Evolutionary conservation across 30 jellyfish, hydroid and myxozoan genomes (phyloP), one percentile per base, ranked within the genome.

Genomic region (Nemopilema nomurai): DNA sequence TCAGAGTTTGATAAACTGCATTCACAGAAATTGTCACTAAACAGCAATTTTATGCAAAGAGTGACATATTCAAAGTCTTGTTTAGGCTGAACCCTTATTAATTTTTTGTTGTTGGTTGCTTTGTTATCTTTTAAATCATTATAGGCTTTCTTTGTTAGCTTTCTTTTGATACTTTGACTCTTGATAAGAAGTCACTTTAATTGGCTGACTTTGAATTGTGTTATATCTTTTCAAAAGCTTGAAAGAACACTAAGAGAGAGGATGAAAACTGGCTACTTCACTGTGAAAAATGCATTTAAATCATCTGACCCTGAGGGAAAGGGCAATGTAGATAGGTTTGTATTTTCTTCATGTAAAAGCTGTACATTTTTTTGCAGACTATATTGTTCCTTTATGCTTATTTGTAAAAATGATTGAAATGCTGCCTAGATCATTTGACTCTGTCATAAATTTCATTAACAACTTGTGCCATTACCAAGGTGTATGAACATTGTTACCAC

Each of bases 241-340:
- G 95, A 83, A 31, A 69, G 87, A 24, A 51, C 19, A 20, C 71
- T 90, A 26, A 62, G 85, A 85, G 96, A 92, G 80, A 92, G 86
- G 68, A 74, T 87, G 89, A 92, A 87, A 62, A 50, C 87, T 33
- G 94, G 83, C 0, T 86, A 92, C 80, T 81, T 72, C n/a, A 63
- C 90, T 8, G 73, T 81, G 1, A 86, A 87, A 33, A 80, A 78
- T 63, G 80, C 88, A 1, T 86, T 92, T 50, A 87, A 80, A 33
- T 20, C 94, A 25, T 81, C 16, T 75, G 98, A 91, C 64, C 96
- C 96, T 1, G 96, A 91, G 22, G 98, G 96, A 69, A 74, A 82
- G 74, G 96, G 98, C 21, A 81, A 66, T 69, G 96, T 91, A 20
- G 81, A 67, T 74, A 64, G 98, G 98, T 87, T 70, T 29, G 16